phyloP scores from a whole-genome alignment of 2,888 invertebrate species.

The Acronicta alni region DNA sequence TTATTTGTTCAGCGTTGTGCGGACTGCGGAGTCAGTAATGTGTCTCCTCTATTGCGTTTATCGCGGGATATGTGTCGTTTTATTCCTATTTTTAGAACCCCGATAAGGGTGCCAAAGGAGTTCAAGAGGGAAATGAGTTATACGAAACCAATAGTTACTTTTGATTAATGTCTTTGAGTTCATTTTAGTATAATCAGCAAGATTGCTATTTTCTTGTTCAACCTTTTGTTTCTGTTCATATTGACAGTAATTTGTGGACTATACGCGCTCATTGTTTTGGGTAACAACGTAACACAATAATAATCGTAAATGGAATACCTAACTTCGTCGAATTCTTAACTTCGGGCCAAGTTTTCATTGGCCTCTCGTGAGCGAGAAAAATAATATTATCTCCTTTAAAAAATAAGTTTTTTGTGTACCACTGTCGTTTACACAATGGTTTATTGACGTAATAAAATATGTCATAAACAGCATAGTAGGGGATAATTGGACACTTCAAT shows the following conservation, averaged over 20 bases:
- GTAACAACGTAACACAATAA: slow-evolving; percentile 38
- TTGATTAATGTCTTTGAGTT: slow-evolving; percentile 67
- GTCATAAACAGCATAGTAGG: slow-evolving; percentile 36
- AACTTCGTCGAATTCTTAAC: slow-evolving; percentile 30
- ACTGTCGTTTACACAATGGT: slow-evolving; percentile 11
- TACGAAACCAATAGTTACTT: slow-evolving; percentile 69
- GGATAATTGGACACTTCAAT: slow-evolving; percentile 48
- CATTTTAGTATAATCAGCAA: slow-evolving; percentile 68
- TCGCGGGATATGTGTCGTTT: slow-evolving; percentile 30
- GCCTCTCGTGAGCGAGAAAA: not conserved
- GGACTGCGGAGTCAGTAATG: slow-evolving; percentile 69
- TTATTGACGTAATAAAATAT: slow-evolving; percentile 47
- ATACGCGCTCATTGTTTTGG: slow-evolving; percentile 37
- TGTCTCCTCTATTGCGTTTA: slow-evolving; percentile 58
- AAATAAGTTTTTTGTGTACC: slow-evolving; percentile 8
- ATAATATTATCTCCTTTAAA: slow-evolving; percentile 12
- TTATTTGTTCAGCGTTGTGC: slow-evolving; percentile 63
- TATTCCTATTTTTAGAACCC: slow-evolving; percentile 50
- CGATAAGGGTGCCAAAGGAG: slow-evolving; percentile 52
- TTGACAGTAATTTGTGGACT: slow-evolving; percentile 37
- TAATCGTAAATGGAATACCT: slow-evolving; percentile 33
- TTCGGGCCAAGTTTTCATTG: not conserved
- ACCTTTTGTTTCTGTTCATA: slow-evolving; percentile 26
- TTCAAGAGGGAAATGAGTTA: slow-evolving; percentile 68
- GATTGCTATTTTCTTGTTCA: slow-evolving; percentile 41